Conservation (phyloP, 2,888 invertebrate species). For the Apamea crenata region DNA sequence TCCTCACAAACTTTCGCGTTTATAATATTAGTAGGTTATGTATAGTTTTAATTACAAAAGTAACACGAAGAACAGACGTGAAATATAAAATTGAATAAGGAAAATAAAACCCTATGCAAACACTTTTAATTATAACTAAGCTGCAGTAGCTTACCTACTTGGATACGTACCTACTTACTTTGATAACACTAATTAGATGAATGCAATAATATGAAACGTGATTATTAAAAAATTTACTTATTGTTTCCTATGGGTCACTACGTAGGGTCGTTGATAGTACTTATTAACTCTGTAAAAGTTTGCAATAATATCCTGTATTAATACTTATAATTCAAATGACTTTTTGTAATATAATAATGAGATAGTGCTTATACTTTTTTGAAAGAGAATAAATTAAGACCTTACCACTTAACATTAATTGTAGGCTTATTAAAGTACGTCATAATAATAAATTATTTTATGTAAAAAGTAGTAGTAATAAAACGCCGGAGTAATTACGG, state of each 20-base stretch:
- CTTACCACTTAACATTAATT: background rate
- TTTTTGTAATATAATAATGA: background rate
- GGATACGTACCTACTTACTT: background rate
- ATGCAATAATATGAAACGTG: conserved; percentile 43
- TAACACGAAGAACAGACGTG: background rate
- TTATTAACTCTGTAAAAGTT: conserved; percentile 24
- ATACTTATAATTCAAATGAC: background rate
- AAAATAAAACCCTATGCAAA: conserved; percentile 16
- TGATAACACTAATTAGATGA: conserved; percentile 60
- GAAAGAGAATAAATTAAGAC: conserved; percentile 19
- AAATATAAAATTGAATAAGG: conserved; percentile 16
- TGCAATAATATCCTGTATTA: conserved; percentile 15
- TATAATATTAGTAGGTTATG: no score
- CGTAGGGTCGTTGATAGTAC: conserved; percentile 32
- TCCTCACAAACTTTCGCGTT: no score
- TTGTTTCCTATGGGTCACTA: conserved; percentile 44
- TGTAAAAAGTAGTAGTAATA: no score
- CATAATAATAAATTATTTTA: background rate
- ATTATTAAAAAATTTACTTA: conserved; percentile 45
- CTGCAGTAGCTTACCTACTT: background rate
- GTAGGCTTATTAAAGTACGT: background rate
- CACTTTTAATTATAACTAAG: conserved; percentile 3
- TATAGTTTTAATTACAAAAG: no score
- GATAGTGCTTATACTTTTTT: background rate
- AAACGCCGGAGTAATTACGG: no score